Evolutionary conservation across 2,113 vertebrate genomes (phyloP), one percentile per base, ranked within the genome.

Genomic region (Hoplias malabaricus): DNA sequence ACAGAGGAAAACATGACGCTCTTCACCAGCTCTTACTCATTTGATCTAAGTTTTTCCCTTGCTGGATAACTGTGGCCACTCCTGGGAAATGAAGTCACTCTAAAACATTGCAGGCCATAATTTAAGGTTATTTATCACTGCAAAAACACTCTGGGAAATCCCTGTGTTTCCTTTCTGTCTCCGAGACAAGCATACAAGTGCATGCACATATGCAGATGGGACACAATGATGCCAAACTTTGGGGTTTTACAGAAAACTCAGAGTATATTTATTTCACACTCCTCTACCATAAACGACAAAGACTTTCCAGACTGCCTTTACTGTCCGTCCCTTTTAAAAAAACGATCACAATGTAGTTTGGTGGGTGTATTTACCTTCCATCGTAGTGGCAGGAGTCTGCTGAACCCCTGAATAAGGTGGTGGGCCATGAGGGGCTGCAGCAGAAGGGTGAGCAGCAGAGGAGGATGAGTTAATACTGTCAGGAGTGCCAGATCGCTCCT

Each of bases 381-480:
- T 93, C 87, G 95, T 91, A 75, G 94, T 93, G 38, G 94, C 87
- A 88, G 94, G 91, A 68, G 90, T 89, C 89, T 95, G 94, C 89
- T 97, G 97, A 0, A 95, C 89, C 82, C 91, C 94, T 2, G 95
- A 79, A 79, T 98, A 99, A 0, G 94, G 86, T 0, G 91, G 84
- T 78, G 96, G 96, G 59, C 93, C 93, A 63, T 93, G 93, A 16
- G 94, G 89, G 71, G 95, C 93, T 75, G 93, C 91, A 59, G 93
- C 95, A 27, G 96, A 92, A 0, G 94, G 97, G 69, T 94, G 96
- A 16, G 94, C 91, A 63, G 95, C 94, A 65, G 98, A 98, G 0
- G 96, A 95, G 5, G 96, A 96, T 16, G 96, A 99, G 84, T 96
- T 92, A 0, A 99, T 99, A 91, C 98, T 98, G 87, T 99, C 98